phyloP scores from a whole-genome alignment of 30 jellyfish, hydroid and myxozoan species.

The Nemopilema nomurai region DNA sequence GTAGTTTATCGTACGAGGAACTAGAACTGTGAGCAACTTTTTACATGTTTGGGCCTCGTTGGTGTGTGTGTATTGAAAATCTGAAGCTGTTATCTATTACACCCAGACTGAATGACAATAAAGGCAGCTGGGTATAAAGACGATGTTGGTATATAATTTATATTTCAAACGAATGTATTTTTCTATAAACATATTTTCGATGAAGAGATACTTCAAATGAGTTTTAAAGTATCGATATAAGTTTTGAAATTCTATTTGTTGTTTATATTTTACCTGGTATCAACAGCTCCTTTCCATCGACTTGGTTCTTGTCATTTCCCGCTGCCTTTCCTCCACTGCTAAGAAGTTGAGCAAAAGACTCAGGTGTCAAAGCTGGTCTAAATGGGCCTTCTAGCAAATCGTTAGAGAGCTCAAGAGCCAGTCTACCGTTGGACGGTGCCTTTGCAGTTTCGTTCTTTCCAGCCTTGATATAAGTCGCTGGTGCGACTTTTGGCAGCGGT shows the following conservation, averaged over 20 bases:
- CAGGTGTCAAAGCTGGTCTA: constrained; percentile 68
- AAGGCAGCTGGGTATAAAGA: too few species aligned
- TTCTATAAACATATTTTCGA: too few species aligned
- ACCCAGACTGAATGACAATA: too few species aligned
- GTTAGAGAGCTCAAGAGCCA: constrained; percentile 46
- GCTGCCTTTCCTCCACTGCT: constrained; percentile 2
- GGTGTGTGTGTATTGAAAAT: too few species aligned
- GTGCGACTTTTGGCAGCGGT: constrained; percentile 66
- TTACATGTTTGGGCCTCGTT: too few species aligned
- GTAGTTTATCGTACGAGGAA: too few species aligned
- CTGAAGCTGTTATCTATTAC: too few species aligned
- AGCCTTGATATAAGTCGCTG: constrained; percentile 44
- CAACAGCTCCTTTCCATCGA: constrained; percentile 4
- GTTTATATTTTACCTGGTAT: constrained; percentile 39
- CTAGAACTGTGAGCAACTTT: too few species aligned
- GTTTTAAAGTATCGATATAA: too few species aligned
- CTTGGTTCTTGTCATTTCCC: constrained; percentile 9
- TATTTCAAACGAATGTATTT: too few species aligned
- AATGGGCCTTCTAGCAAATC: constrained; percentile 73
- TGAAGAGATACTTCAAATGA: too few species aligned
- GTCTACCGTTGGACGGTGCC: constrained; percentile 32
- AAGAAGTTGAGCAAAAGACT: constrained; percentile 42
- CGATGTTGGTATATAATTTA: too few species aligned
- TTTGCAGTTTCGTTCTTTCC: constrained; percentile 31
- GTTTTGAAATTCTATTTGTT: background rate